Percentiles rank a stretch among this genome's conserved stretches.
Evolutionary conservation across 2,113 vertebrate species (phyloP).

Genomic region (Neotoma lepida): DNA sequence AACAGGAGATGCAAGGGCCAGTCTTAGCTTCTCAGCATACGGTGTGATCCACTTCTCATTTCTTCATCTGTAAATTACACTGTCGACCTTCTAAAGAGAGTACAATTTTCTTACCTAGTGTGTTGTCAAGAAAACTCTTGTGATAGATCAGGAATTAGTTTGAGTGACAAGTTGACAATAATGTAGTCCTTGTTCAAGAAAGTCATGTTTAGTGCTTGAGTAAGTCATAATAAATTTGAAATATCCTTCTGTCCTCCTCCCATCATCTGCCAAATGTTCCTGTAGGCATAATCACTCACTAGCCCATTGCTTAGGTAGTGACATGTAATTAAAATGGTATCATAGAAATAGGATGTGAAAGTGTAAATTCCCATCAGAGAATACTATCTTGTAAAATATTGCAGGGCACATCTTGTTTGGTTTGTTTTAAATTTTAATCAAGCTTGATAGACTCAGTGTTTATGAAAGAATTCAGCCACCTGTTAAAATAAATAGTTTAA

Average conservation of each 20-base stretch:
- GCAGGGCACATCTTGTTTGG: conserved; percentile 62
- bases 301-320: conserved; percentile 74
- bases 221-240: conserved; percentile 81
- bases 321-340: conserved; percentile 85
- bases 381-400: conserved; percentile 72
- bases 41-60: neutral
- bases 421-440: conserved; percentile 64
- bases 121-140: conserved; percentile 66
- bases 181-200: conserved; percentile 73
- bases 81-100: conserved; percentile 7
- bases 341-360: conserved; percentile 78
- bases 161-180: conserved; percentile 72
- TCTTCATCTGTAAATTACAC: conserved; percentile 29
- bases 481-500: conserved; percentile 41
- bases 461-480: conserved; percentile 34
- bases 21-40: neutral
- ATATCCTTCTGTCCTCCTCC: conserved; percentile 60
- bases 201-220: conserved; percentile 76
- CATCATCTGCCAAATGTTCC: conserved; percentile 74
- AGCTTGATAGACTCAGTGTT: conserved; percentile 53
- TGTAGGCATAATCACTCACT: conserved; percentile 77
- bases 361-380: conserved; percentile 73
- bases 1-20: neutral
- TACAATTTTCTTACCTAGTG: conserved; percentile 18
- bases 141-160: conserved; percentile 79